Conservation (phyloP, 2,888 invertebrate genomes). For the Biston stratarius region DNA sequence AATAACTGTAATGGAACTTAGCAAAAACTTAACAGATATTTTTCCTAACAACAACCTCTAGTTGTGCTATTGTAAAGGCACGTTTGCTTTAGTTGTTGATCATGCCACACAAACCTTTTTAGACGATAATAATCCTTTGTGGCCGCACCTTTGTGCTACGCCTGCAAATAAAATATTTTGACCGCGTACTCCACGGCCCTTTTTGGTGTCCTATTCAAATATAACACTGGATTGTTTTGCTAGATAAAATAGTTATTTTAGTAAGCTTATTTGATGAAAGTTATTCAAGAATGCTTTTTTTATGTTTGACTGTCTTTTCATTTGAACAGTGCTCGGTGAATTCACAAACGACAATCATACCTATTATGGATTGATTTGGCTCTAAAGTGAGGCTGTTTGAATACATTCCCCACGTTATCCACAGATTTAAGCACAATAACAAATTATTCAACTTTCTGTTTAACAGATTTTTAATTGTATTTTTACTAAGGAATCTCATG, state of each 20-base stretch:
- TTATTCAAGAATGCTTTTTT: neutral
- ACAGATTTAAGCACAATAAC: too few species aligned
- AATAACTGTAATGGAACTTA: slow-evolving; percentile 7
- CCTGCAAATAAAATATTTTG: slow-evolving; percentile 75
- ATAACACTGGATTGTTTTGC: slow-evolving; percentile 31
- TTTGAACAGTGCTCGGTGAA: too few species aligned
- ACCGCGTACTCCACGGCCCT: slow-evolving; percentile 53
- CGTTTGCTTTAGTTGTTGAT: slow-evolving; percentile 61
- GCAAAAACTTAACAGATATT: slow-evolving; percentile 11
- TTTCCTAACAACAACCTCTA: slow-evolving; percentile 21
- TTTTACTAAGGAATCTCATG: too few species aligned
- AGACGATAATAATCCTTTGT: slow-evolving; percentile 35
- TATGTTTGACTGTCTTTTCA: too few species aligned
- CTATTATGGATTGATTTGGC: too few species aligned
- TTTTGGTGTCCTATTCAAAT: slow-evolving; percentile 59
- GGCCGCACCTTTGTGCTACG: slow-evolving; percentile 59
- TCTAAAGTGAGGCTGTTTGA: too few species aligned
- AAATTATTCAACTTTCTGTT: too few species aligned
- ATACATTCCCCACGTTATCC: too few species aligned
- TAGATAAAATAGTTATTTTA: neutral
- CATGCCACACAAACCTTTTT: slow-evolving; percentile 72
- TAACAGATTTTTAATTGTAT: too few species aligned
- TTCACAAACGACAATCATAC: too few species aligned
- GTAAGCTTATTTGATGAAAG: slow-evolving; percentile 1
- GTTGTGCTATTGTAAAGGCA: slow-evolving; percentile 24